Conservation (phyloP, 2,113 vertebrate species). For the Seriola aureovittata region DNA sequence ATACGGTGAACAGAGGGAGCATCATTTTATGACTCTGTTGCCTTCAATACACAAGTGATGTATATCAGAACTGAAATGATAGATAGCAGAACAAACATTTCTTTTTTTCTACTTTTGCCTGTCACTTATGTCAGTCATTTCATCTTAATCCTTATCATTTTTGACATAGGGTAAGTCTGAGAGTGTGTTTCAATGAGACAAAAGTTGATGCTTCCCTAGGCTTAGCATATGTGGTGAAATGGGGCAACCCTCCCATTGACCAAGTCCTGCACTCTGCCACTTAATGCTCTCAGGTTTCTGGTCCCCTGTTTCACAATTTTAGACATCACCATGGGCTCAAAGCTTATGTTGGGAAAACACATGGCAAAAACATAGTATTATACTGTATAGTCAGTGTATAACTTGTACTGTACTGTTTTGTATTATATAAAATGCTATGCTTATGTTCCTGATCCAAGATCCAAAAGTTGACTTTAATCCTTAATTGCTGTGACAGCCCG, state of each 20-base stretch:
- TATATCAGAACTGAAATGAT: constrained; percentile 6
- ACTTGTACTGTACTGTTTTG: no score
- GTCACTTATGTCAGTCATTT: neutral
- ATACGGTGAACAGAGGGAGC: neutral
- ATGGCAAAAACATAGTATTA: no score
- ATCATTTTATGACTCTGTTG: neutral
- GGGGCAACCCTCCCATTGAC: neutral
- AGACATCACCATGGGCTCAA: no score
- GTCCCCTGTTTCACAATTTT: no score
- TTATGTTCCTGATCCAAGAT: no score
- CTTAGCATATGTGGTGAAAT: neutral
- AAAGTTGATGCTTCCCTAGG: neutral
- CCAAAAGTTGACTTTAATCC: no score
- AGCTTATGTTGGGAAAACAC: no score
- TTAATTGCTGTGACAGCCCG: no score
- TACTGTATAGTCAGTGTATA: no score
- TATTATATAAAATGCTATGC: no score
- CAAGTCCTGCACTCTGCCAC: no score
- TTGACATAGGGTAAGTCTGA: neutral
- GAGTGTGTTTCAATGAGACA: neutral
- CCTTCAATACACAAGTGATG: constrained; percentile 14
- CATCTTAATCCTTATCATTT: neutral
- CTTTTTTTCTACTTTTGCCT: neutral
- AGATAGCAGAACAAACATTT: constrained; percentile 7
- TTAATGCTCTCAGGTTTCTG: no score